Base-by-base conservation (phyloP, 2,888 invertebrate genomes). In the Phengaris arion region DNA sequence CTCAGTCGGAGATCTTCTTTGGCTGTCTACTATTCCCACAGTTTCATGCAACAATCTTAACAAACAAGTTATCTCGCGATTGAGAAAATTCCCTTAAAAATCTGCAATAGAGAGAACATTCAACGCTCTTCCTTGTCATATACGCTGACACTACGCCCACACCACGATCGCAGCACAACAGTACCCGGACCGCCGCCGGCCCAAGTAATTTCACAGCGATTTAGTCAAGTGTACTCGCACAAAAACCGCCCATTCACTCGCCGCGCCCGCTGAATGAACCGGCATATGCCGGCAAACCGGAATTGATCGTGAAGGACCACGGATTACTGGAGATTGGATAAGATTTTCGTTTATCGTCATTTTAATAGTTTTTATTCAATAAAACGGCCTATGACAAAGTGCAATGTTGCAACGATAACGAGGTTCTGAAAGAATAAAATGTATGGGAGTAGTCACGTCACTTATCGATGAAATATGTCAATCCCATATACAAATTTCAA, bases 131-230 rank as follows among this genome's bases (percentile, higher is more conserved):
- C 10, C 45, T 22, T 59, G 9, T 59, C 8, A 8, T 57, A 72
- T 22, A 68, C 84, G 82, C 88, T 81, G 0, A 0, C 78, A 88
- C 78, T 84, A 2, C 0, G 13, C 75, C 88, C 85, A 12, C 80
- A 79, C 83, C 77, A 22, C 55, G 75, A 72, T 75, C 77, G 76
- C 82, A 75, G 82, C 82, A 83, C 83, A 83, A 83, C 84, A 57
- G 48, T 68, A 35, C 69, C 68, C 22, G 51, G 75, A 76, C 81
- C 82, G 84, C 81, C 83, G 35, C 80, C 84, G 82, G 85, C 85
- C 83, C 83, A 92, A 89, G 87, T 92, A 91, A 91, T 92, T 92
- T 92, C 92, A 92, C 92, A 91, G 83, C 83, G 92, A 93, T 93
- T 93, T 90, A 85, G 89, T 84, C 91, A 91, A 93, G 92, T 92